phyloP scores from a whole-genome alignment of 2,797 vertebrate genomes.

The Periparus ater region DNA sequence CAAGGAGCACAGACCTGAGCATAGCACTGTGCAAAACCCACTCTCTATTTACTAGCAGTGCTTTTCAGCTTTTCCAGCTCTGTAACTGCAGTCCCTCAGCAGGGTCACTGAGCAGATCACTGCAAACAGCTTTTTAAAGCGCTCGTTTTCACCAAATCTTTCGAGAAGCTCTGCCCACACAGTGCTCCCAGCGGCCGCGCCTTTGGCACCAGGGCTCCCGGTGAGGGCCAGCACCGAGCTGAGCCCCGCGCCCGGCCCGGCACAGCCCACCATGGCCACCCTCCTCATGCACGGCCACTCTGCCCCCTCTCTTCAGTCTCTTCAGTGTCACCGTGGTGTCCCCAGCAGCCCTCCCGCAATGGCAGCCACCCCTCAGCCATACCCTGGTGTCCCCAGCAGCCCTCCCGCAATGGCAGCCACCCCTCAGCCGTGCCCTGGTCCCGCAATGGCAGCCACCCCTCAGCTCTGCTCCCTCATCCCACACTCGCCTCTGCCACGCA shows the following conservation, averaged over 20 bases:
- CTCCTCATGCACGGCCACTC: not conserved
- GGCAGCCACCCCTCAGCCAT: no score
- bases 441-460: not conserved
- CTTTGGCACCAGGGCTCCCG: rapidly evolving
- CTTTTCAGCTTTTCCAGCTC: not conserved
- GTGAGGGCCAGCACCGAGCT: rapidly evolving
- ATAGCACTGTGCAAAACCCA: not conserved
- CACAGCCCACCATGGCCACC: rapidly evolving
- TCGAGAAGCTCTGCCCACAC: not conserved
- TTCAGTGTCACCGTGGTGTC: no score
- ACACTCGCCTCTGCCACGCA: rapidly evolving
- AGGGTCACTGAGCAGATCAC: rapidly evolving
- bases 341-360: no score
- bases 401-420: no score
- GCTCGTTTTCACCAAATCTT: rapidly evolving
- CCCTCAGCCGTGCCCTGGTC: no score
- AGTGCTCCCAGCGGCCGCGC: rapidly evolving
- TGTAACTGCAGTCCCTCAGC: not conserved
- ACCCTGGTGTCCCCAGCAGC: no score
- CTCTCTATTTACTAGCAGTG: rapidly evolving
- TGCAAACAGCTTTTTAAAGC: not conserved
- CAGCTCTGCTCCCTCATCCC: not conserved
- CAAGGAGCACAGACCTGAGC: no score
- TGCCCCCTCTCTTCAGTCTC: no score
- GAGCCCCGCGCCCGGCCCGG: rapidly evolving